phyloP scores from a whole-genome alignment of 1,140 invertebrate genomes.

The Coboldia fuscipes region DNA sequence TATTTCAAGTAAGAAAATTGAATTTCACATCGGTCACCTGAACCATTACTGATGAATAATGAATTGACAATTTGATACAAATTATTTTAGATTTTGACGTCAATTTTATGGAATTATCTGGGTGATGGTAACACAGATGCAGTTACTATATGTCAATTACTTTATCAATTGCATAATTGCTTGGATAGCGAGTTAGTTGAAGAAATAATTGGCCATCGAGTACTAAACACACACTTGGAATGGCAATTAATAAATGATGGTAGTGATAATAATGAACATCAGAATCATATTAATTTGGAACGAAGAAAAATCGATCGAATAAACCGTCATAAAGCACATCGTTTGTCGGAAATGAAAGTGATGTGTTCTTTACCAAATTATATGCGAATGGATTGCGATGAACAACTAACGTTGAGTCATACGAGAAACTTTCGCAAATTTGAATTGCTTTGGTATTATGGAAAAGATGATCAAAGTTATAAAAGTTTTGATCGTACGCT shows the following conservation, averaged over 20 bases:
- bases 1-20: slow-evolving; percentile 35
- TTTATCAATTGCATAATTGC: slow-evolving; percentile 19
- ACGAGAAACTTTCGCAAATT: slow-evolving; percentile 52
- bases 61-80: no score
- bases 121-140: slow-evolving; percentile 12
- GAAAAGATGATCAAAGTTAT: slow-evolving; percentile 32
- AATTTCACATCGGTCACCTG: slow-evolving; percentile 32
- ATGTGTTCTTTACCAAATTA: slow-evolving; percentile 10
- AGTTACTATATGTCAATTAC: slow-evolving; percentile 11
- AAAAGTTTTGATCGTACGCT: slow-evolving; percentile 21
- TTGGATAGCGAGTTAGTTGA: slow-evolving; percentile 19
- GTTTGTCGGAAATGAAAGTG: slow-evolving; percentile 13
- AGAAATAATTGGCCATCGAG: slow-evolving; percentile 15
- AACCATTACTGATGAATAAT: slow-evolving; percentile 32
- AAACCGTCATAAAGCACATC: slow-evolving; percentile 7
- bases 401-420: slow-evolving; percentile 21
- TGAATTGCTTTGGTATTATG: slow-evolving; percentile 57
- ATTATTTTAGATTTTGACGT: slow-evolving; percentile 7
- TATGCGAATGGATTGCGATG: slow-evolving; percentile 4
- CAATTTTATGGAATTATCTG: slow-evolving; percentile 18
- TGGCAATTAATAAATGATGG: background rate
- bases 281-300: background rate
- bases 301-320: background rate
- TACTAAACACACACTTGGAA: slow-evolving; percentile 7
- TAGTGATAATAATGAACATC: background rate